Percentiles rank a stretch among this genome's conserved stretches.
These are phyloP conservation scores for Macrotus californicus DNA, from an alignment of 2,113 vertebrate species.

Conservation along the genomic window DNA sequence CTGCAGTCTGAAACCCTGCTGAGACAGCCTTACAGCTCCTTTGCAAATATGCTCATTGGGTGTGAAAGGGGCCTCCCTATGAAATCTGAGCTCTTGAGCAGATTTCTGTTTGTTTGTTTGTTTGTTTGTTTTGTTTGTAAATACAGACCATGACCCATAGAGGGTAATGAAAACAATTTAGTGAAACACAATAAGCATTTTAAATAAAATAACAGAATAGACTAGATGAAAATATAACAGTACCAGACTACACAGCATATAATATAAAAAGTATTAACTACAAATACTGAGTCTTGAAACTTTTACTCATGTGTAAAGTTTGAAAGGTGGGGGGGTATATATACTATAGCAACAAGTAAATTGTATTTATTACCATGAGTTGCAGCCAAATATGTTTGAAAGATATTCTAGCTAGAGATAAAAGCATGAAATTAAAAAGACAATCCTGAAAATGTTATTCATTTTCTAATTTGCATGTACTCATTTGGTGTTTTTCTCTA, in stretches of 20 bases:
- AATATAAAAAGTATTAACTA: neutral
- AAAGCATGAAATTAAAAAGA: neutral
- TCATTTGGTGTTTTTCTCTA: neutral
- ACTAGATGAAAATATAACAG: neutral
- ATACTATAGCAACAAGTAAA: neutral
- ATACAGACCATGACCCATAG: neutral
- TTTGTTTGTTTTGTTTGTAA: neutral
- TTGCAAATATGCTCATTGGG: neutral
- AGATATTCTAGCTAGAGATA: neutral
- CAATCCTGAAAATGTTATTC: neutral
- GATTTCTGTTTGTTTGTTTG: neutral
- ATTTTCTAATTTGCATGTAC: neutral
- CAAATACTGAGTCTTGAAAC: neutral
- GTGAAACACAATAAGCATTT: neutral
- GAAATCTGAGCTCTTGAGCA: neutral
- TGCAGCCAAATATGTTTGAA: neutral
- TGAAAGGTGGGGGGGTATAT: fast-evolving
- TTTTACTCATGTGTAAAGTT: neutral
- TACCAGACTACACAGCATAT: neutral
- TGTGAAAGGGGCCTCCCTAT: neutral
- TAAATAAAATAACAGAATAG: neutral
- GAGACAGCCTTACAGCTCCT: neutral
- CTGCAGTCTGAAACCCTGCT: neutral
- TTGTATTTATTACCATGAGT: neutral
- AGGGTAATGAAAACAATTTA: neutral